Percentiles rank a stretch among this genome's conserved stretches.
phyloP scores from a whole-genome alignment of 1,140 invertebrate species.

The Apis laboriosa region DNA sequence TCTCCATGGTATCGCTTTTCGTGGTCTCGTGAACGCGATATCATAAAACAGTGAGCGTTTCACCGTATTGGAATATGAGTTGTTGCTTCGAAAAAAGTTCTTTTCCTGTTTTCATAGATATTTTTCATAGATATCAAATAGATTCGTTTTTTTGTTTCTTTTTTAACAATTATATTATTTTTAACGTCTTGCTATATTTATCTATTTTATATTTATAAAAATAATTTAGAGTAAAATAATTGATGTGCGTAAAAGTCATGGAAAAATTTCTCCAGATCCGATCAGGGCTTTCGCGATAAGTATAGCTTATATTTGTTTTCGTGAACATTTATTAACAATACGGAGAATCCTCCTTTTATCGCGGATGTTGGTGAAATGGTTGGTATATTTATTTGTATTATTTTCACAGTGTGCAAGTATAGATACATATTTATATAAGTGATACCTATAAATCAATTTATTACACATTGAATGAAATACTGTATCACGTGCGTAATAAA shows the following conservation, averaged over 20 bases:
- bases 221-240: not conserved
- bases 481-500: too few relatives aligned
- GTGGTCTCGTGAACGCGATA: not conserved
- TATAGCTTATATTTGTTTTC: not conserved
- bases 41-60: not conserved
- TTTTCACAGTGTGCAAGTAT: not conserved
- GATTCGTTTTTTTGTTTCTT: not conserved
- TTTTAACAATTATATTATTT: too few relatives aligned
- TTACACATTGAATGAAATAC: too few relatives aligned
- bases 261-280: not conserved
- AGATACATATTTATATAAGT: too few relatives aligned
- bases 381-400: not conserved
- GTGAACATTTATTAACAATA: not conserved
- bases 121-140: too few relatives aligned
- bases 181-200: not conserved
- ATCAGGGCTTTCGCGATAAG: not conserved
- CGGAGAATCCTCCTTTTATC: not conserved
- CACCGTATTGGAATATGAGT: not conserved
- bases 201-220: not conserved
- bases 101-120: not conserved
- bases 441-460: too few relatives aligned
- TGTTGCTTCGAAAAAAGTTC: not conserved
- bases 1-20: conserved; percentile 1
- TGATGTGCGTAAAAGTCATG: not conserved
- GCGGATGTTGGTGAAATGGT: rapidly evolving